These are phyloP conservation scores for Nycticorax nycticorax DNA, from an alignment of 2,113 vertebrate genomes.

Conservation along the genomic window DNA sequence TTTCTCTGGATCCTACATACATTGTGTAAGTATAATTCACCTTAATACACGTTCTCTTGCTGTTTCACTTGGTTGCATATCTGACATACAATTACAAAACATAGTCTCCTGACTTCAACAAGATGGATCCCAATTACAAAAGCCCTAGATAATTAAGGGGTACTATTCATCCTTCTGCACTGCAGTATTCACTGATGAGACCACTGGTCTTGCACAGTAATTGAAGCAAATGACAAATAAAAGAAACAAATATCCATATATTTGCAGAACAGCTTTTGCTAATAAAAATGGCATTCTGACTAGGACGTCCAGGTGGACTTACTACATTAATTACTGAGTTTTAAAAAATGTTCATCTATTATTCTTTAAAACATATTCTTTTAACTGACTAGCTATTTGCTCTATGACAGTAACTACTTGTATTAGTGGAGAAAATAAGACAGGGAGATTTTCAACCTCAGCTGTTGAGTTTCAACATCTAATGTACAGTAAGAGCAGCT, in stretches of 20 bases:
- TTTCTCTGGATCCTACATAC: not conserved
- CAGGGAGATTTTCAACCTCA: not conserved
- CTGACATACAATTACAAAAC: not conserved
- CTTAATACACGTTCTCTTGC: not conserved
- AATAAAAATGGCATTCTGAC: not conserved
- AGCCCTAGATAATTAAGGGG: not conserved
- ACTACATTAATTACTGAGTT: not conserved
- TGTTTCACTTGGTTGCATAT: not conserved
- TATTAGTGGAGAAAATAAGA: not conserved
- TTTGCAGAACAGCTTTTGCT: not conserved
- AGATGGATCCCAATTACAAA: not conserved
- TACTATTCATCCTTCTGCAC: not conserved
- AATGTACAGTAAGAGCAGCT: not conserved
- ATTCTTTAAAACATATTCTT: too few relatives aligned
- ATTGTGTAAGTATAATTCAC: not conserved
- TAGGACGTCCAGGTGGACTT: not conserved
- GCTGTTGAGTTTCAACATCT: not conserved
- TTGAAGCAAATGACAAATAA: not conserved
- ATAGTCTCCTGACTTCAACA: not conserved
- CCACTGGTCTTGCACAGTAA: not conserved
- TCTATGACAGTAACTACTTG: not conserved
- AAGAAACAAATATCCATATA: not conserved
- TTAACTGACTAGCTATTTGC: not conserved
- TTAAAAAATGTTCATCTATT: not conserved
- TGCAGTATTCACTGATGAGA: not conserved